Conservation (phyloP, 2,888 invertebrate genomes). For the Epinotia ramella region DNA sequence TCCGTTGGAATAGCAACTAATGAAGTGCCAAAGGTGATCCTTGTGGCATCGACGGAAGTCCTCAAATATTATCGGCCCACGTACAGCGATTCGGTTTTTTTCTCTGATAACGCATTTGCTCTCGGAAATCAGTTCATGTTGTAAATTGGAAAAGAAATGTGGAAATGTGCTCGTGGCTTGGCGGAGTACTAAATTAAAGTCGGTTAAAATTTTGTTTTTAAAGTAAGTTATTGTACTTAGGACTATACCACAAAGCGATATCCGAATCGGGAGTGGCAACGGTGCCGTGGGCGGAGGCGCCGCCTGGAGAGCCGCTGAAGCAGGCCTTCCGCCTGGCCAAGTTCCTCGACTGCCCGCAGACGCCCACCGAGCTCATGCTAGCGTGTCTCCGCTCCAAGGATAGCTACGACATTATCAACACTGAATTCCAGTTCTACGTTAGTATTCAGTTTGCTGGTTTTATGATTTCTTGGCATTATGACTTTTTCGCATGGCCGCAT, state of each 20-base stretch:
- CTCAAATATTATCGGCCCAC: no score
- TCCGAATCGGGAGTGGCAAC: conserved; percentile 90
- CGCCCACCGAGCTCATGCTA: conserved; percentile 81
- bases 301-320: conserved; percentile 84
- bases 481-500: conserved; percentile 15
- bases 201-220: no score
- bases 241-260: conserved; percentile 89
- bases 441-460: conserved; percentile 56
- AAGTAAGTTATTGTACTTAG: conserved; percentile 75
- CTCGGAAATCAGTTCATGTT: no score
- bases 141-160: no score
- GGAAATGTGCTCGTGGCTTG: no score
- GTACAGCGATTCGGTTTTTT: no score
- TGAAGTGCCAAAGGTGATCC: no score
- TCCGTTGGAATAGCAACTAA: no score
- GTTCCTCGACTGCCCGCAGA: conserved; percentile 85
- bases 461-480: conserved; percentile 6
- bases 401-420: conserved; percentile 87
- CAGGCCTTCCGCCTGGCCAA: conserved; percentile 87
- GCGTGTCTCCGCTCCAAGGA: conserved; percentile 87
- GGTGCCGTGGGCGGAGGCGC: conserved; percentile 88
- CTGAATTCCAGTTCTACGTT: conserved; percentile 89
- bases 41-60: no score
- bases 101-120: no score
- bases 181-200: no score